phyloP scores from a whole-genome alignment of 2,888 invertebrate genomes.

The Cynaeus angustus region DNA sequence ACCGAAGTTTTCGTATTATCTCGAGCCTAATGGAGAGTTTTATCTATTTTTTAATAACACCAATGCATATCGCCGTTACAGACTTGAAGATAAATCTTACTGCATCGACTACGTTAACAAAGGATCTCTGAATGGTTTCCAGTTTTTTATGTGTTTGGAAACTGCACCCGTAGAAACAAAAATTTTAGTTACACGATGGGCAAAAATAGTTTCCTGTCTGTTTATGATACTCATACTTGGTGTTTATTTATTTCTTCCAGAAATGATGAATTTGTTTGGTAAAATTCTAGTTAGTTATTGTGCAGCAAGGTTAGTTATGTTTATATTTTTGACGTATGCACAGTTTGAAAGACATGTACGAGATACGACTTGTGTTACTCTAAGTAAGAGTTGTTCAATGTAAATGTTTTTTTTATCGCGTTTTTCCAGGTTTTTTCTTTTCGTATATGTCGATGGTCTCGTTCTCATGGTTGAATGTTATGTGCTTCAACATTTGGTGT shows the following conservation, averaged over 20 bases:
- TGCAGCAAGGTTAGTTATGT: constrained; percentile 53
- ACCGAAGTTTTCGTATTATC: constrained; percentile 45
- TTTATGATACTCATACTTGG: constrained; percentile 59
- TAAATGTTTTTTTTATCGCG: constrained; percentile 15
- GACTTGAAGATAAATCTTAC: constrained; percentile 46
- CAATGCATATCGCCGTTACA: constrained; percentile 31
- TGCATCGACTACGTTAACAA: constrained; percentile 51
- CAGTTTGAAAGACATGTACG: constrained; percentile 48
- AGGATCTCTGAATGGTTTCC: constrained; percentile 23
- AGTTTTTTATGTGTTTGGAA: constrained; percentile 47
- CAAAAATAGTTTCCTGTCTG: constrained; percentile 58
- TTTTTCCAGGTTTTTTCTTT: constrained; percentile 57
- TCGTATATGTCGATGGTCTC: constrained; percentile 55
- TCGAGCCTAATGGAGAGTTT: constrained; percentile 54
- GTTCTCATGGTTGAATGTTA: constrained; percentile 61
- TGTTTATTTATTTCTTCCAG: constrained; percentile 58
- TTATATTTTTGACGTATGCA: constrained; percentile 54
- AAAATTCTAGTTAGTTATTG: constrained; percentile 63
- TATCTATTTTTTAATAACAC: constrained; percentile 44
- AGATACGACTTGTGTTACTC: not conserved
- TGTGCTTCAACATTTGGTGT: constrained; percentile 61
- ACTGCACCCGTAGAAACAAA: constrained; percentile 46
- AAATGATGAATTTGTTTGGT: constrained; percentile 61
- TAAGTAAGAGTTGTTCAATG: too few relatives aligned
- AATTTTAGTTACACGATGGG: constrained; percentile 57